Evolutionary conservation across 2,113 vertebrate species (phyloP).

Genomic region (Clarias batrachus): DNA sequence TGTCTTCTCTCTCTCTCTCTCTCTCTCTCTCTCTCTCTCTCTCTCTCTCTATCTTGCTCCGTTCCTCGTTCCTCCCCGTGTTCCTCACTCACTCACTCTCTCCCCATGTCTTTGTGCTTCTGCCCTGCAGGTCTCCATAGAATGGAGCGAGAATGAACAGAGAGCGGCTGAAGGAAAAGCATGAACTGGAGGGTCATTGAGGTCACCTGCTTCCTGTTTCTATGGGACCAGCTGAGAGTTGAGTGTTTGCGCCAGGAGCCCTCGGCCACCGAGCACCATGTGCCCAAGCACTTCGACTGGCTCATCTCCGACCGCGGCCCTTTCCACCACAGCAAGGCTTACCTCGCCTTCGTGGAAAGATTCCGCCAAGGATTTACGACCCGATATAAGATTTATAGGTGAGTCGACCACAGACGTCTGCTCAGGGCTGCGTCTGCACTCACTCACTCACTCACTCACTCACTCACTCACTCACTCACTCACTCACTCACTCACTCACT

Average conservation of each 20-base stretch:
- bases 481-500: not conserved
- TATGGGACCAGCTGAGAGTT: slow-evolving; percentile 99
- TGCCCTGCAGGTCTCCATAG: slow-evolving; percentile 89
- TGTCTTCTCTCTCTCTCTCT: too few species aligned
- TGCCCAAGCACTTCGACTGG: slow-evolving; percentile 99
- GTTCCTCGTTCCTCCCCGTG: too few species aligned
- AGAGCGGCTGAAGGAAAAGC: slow-evolving; percentile 99
- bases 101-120: slow-evolving; percentile 21
- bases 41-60: not conserved
- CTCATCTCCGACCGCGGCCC: slow-evolving; percentile 99
- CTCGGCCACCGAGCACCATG: slow-evolving; percentile 95
- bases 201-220: slow-evolving; percentile 99
- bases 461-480: too few species aligned
- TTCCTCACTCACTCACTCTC: not conserved
- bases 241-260: slow-evolving; percentile 95
- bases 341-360: slow-evolving; percentile 99
- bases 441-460: not conserved
- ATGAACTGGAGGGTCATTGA: slow-evolving; percentile 99
- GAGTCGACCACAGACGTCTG: slow-evolving; percentile 51
- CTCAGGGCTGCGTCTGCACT: not conserved
- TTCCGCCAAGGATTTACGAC: slow-evolving; percentile 99
- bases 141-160: slow-evolving; percentile 99
- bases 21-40: not conserved
- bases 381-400: slow-evolving; percentile 99
- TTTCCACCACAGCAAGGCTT: slow-evolving; percentile 99